Base-by-base conservation (phyloP, 2,113 vertebrate species). In the Elanoides forficatus region DNA sequence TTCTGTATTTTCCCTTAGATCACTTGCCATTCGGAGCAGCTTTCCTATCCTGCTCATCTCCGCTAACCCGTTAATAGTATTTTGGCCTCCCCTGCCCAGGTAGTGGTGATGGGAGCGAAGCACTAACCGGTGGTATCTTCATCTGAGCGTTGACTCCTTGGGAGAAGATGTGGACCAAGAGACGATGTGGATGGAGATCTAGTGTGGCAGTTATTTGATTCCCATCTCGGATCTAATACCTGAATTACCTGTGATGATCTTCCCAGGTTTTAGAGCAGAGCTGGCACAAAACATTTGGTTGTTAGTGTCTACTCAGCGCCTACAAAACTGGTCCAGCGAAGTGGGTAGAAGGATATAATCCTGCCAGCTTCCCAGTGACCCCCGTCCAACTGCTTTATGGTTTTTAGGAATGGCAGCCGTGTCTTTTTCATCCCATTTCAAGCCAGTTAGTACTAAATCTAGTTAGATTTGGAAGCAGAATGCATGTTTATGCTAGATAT, bases 1-100 rank as follows among this genome's bases (percentile, higher is more conserved):
- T 95, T 78, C 47, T 95, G 88, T 94, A 29, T 91, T 94, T 96
- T 95, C 66, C 55, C 62, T 81, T 43, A 11, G 20, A 94, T 42
- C 86, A 92, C 76, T 50, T 95, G 91, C 65, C 81, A 36, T 94
- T 95, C 7, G 2, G 67, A 65, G 53, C 52, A 34, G 52, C 62
- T 94, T 97, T 95, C 78, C 72, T 83, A 12, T 78, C 56, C 66
- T 62, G 71, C 86, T 94, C 25, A 16, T 88, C 73, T 86, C 92
- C 71, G 43, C 29, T 85, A 47, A 55, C 65, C 38, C 74, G 10
- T 80, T 58, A 34, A 26, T 40, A 86, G 78, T 90, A 42, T n/a
- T 95, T 95, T 91, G 52, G 32, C 72, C 42, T 95, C 55, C 16
- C 56, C 47, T 96, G 73, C 73, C 65, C 81, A 86, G 52, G 65